Evolutionary conservation across 92 coral and sea anemone species (phyloP), one percentile per base, ranked within the genome.

Genomic region (Blastomussa wellsi): DNA sequence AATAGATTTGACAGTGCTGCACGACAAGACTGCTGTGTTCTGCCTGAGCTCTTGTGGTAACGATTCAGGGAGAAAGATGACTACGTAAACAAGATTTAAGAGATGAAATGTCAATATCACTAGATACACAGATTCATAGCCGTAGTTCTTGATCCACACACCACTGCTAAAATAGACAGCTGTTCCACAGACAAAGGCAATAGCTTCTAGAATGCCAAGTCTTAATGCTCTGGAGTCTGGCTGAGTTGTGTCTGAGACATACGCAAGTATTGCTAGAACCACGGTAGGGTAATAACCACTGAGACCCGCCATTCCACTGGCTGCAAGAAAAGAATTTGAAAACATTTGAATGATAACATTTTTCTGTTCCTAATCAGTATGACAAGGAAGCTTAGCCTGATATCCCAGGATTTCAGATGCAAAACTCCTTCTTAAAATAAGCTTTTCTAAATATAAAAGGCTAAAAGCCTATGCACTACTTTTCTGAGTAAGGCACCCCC

Each of bases 201-300:
- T 86, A 24, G 97, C 97, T 79, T 95, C 98, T 12, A 95, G 93
- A 68, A 91, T 80, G 31, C 95, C 94, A 60, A 93, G 88, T 33
- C 92, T 91, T 47, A 95, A 73, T 7, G 98, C 92, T 79, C 95
- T 86, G 48, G 80, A 81, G 10, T 87, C 83, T 7, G 94, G 90
- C 31, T 82, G 86, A 20, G 94, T 85, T 37, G 98, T 95, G 81
- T 95, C 98, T 0, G 95, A 95, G 2, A 92, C 90, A 67, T 93
- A 95, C 9, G 97, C 98, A 32, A 93, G 90, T 15, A 95, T 82
- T 4, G 97, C 95, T 19, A 94, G 71, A 14, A 94, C 73, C 87
- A 93, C 85, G 19, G 98, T 93, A n/a, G 97, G 97, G 72, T 95
- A 95, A 41, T 90, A 91, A 2, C 98, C 97, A 77, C 89, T 69